Evolutionary conservation across 1,140 invertebrate genomes (phyloP), one percentile per base, ranked within the genome.

Genomic region (Drosophila nannoptera): DNA sequence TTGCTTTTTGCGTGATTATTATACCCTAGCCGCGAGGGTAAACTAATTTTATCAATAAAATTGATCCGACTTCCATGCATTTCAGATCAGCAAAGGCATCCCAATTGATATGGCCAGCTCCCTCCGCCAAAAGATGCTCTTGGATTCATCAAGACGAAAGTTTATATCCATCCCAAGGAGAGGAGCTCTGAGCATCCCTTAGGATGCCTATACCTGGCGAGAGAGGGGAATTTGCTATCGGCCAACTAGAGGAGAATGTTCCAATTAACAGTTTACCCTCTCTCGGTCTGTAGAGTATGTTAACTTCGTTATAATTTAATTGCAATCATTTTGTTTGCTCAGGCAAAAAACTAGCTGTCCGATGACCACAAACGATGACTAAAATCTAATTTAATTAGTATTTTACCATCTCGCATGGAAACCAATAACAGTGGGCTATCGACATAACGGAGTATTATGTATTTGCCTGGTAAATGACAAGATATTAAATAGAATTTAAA

Each of bases 1-100:
- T 69, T 75, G 73, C 78, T 73, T 78, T 83, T 84, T 68, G 71
- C 71, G 43, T 78, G 67, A 78, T 83, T 82, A 82, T 82, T 11
- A 46, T 46, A 46, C 45, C 9, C 45, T 46, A 31, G 7, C 22
- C 1, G 12, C 22, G 6, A 29, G 9, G 45, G 45, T 16, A 29
- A 29, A 29, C 45, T 46, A 46, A 46, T 46, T 29, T 46, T 5
- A 4, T 29, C 45, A 8, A 4, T 4, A 22, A 46, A 46, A 46
- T 22, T 46, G 43, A 9, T 22, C 22, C 45, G 29, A 6, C 16
- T 11, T 4, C 22, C 29, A 7, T 3, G 12, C 4, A 14, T 3
- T 43, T 7, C 42, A 14, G 6, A 14, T 5, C 12, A 11, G 8
- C 5, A n/a, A 5, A 5, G 12, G 5, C 0, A 12, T 6, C 7